phyloP scores from a whole-genome alignment of 2,797 vertebrate species.

The Morelia viridis region DNA sequence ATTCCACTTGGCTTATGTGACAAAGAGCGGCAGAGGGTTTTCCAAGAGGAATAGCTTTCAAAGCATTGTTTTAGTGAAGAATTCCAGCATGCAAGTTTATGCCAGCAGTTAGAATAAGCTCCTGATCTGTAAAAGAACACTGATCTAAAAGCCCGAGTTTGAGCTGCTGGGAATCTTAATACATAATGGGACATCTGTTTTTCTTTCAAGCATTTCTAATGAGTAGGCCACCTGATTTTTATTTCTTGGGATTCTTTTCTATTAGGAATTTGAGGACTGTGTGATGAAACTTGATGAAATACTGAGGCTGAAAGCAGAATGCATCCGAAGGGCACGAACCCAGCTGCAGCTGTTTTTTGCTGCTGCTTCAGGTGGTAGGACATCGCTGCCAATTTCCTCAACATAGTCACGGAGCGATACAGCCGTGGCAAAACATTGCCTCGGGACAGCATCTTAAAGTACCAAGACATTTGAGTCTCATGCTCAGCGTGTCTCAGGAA shows the following conservation, averaged over 20 bases:
- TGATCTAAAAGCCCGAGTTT: too few relatives aligned
- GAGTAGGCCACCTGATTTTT: too few relatives aligned
- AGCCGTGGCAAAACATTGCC: background rate
- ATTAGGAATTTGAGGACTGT: slow-evolving; percentile 82
- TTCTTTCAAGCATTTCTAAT: background rate
- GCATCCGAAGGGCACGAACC: slow-evolving; percentile 77
- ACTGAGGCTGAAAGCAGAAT: slow-evolving; percentile 78
- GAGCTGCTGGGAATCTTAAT: background rate
- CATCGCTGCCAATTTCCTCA: slow-evolving; percentile 19
- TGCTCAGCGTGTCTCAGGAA: slow-evolving; percentile 17
- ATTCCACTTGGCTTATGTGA: too few relatives aligned
- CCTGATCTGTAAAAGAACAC: background rate
- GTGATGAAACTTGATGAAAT: slow-evolving; percentile 81
- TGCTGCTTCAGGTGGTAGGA: background rate
- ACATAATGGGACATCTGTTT: background rate
- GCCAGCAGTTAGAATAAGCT: background rate
- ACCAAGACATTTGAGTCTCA: slow-evolving; percentile 26
- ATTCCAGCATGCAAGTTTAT: too few relatives aligned
- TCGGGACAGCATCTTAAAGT: background rate
- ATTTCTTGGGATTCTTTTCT: slow-evolving; percentile 30
- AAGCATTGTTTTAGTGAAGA: too few relatives aligned
- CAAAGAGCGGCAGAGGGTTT: too few relatives aligned
- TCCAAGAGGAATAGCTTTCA: too few relatives aligned
- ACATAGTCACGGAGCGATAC: slow-evolving; percentile 48
- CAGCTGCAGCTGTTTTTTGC: slow-evolving; percentile 77